These are phyloP conservation scores for Chrysoperla carnea DNA, from an alignment of 1,140 invertebrate species.

Conservation along the genomic window DNA sequence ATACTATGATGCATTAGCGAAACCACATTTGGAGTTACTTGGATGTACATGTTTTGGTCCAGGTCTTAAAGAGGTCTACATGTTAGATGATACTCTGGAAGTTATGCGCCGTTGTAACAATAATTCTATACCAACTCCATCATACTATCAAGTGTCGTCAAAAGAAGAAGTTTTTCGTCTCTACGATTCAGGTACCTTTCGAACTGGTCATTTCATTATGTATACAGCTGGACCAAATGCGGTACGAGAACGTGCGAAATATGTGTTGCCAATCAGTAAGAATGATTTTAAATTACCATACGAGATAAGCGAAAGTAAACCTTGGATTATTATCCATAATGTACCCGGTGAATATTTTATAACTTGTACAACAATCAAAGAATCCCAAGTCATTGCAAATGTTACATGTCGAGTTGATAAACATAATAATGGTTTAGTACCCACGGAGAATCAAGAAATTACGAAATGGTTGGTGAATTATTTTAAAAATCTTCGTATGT, in stretches of 20 bases:
- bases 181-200: conserved; percentile 45
- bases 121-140: conserved; percentile 40
- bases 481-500: conserved; percentile 37
- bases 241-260: conserved; percentile 43
- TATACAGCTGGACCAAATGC: conserved; percentile 51
- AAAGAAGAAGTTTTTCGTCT: conserved; percentile 43
- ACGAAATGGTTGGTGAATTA: conserved; percentile 52
- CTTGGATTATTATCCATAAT: conserved; percentile 58
- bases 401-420: conserved; percentile 55
- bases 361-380: conserved; percentile 62
- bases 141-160: conserved; percentile 40
- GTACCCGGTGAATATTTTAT: conserved; percentile 52
- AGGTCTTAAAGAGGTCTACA: conserved; percentile 44
- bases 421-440: conserved; percentile 42
- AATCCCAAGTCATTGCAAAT: conserved; percentile 54
- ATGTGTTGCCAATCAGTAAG: conserved; percentile 39
- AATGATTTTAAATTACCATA: conserved; percentile 41
- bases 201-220: conserved; percentile 47
- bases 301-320: conserved; percentile 49
- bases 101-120: conserved; percentile 43
- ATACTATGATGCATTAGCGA: conserved; percentile 61
- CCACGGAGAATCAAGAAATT: conserved; percentile 45
- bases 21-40: conserved; percentile 54
- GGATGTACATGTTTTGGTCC: conserved; percentile 63
- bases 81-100: conserved; percentile 54